Evolutionary conservation across 1,140 invertebrate species (phyloP).

Genomic region (Drosophila chauvacae): DNA sequence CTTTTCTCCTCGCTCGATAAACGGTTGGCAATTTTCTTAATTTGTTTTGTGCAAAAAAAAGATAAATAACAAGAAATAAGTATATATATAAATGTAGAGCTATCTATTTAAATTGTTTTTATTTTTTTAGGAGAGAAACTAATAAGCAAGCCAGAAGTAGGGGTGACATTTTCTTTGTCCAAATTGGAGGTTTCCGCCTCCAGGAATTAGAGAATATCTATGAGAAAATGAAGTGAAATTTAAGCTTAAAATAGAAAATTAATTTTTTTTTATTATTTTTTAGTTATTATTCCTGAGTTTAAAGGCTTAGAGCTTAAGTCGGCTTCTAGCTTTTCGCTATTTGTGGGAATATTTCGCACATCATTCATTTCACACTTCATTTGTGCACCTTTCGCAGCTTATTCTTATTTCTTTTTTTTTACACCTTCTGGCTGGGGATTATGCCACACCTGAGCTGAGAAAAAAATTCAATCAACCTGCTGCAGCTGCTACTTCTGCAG

Average conservation of each 20-base stretch:
- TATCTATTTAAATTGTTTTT: constrained; percentile 28
- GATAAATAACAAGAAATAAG: constrained; percentile 16
- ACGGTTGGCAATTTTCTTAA: constrained; percentile 66
- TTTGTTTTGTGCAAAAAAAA: constrained; percentile 47
- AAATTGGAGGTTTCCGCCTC: neutral
- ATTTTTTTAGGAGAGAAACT: constrained; percentile 33
- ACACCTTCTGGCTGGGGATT: constrained; percentile 22
- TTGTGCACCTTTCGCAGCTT: constrained; percentile 28
- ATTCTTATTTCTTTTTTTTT: constrained; percentile 13
- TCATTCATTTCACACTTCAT: constrained; percentile 47
- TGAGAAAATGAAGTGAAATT: constrained; percentile 12
- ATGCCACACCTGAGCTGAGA: constrained; percentile 22
- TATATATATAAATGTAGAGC: constrained; percentile 33
- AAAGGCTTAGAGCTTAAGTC: constrained; percentile 8
- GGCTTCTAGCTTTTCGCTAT: constrained; percentile 6
- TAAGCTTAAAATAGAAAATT: neutral
- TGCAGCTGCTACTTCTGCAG: constrained; percentile 29
- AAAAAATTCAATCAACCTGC: constrained; percentile 53
- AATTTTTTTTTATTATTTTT: neutral
- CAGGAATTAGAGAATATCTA: constrained; percentile 7
- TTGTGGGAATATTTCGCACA: constrained; percentile 36
- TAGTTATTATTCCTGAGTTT: neutral
- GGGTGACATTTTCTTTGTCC: constrained; percentile 17
- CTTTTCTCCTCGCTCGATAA: constrained; percentile 41
- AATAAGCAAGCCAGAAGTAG: constrained; percentile 28